Percentiles rank a stretch among this genome's conserved stretches.
Evolutionary conservation across 2,888 invertebrate genomes (phyloP).

Genomic region (Bimastos eiseni): DNA sequence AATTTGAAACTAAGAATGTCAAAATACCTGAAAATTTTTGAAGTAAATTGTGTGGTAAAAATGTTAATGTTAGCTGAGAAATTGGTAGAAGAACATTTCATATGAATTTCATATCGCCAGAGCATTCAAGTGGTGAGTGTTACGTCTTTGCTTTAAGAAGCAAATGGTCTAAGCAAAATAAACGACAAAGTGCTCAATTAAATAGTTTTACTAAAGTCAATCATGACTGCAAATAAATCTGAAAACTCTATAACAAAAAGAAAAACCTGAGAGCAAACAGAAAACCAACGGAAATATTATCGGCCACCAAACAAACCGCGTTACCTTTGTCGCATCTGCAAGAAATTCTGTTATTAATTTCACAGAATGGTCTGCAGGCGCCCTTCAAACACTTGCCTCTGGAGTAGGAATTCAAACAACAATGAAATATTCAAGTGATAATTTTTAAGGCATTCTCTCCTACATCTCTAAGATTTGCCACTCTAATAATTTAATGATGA

Average conservation of each 20-base stretch:
- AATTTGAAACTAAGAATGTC: no score
- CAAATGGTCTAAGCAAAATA: background rate
- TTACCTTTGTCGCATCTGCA: slow-evolving; percentile 17
- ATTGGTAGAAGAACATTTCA: no score
- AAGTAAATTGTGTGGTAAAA: no score
- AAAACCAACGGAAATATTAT: background rate
- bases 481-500: no score
- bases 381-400: slow-evolving; percentile 15
- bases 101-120: no score
- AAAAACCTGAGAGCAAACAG: background rate
- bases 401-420: background rate
- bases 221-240: background rate
- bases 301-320: background rate
- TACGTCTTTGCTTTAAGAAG: background rate
- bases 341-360: background rate
- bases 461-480: background rate
- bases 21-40: no score
- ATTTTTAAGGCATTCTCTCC: background rate
- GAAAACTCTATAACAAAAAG: background rate
- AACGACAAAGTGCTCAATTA: background rate
- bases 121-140: background rate
- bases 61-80: no score
- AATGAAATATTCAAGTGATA: background rate
- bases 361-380: background rate
- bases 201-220: background rate